These are phyloP conservation scores for Drosophila neoperkinsi DNA, from an alignment of 2,888 invertebrate genomes.

Conservation along the genomic window DNA sequence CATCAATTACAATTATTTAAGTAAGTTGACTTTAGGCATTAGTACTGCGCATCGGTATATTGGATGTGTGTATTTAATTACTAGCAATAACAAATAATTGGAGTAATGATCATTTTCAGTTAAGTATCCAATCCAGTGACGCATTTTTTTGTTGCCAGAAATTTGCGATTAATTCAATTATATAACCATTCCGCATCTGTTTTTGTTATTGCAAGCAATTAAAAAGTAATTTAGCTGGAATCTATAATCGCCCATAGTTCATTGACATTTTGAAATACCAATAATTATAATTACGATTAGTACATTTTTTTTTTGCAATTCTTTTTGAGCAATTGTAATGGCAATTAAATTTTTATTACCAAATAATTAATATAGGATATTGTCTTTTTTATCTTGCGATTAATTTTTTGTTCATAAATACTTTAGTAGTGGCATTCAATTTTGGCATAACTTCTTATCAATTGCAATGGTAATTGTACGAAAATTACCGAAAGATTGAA, in stretches of 20 bases:
- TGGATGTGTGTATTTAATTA: constrained; percentile 1
- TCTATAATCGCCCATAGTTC: constrained; percentile 3
- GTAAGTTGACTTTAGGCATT: constrained; percentile 1
- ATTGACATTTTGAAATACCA: constrained; percentile 3
- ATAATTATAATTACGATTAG: constrained; percentile 1
- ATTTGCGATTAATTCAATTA: not conserved
- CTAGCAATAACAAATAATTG: not conserved
- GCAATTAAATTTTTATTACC: constrained; percentile 7
- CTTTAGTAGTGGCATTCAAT: not conserved
- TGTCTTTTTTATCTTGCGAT: constrained; percentile 3
- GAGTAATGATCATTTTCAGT: not conserved
- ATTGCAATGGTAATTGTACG: not conserved
- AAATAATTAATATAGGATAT: constrained; percentile 2
- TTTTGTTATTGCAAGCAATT: not conserved
- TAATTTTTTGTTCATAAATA: not conserved
- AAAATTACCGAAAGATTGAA: not conserved
- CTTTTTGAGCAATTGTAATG: constrained; percentile 4
- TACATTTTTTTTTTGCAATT: not conserved
- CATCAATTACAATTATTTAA: constrained; percentile 1
- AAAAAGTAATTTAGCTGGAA: constrained; percentile 6
- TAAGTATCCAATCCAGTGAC: not conserved
- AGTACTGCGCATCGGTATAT: constrained; percentile 2
- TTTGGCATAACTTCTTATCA: not conserved
- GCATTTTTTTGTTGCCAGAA: not conserved
- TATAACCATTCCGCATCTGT: not conserved